Percentiles rank a stretch among this genome's conserved stretches.
Evolutionary conservation across 1,140 invertebrate species (phyloP).

Genomic region (Maconellicoccus hirsutus): DNA sequence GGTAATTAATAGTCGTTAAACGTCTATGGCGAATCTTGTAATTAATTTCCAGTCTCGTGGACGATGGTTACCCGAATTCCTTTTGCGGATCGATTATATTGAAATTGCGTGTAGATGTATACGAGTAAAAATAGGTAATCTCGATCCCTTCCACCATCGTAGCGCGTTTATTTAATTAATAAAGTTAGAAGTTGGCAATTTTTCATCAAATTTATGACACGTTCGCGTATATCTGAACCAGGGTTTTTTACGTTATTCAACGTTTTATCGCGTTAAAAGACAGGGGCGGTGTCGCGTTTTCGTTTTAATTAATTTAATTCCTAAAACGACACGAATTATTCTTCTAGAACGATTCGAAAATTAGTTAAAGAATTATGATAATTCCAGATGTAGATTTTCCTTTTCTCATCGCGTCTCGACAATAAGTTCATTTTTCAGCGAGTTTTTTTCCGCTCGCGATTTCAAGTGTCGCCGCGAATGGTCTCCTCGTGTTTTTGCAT

Average conservation of each 20-base stretch:
- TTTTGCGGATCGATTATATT: no score
- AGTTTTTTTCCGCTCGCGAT: background rate
- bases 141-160: no score
- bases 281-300: no score
- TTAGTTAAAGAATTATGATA: background rate
- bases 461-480: background rate
- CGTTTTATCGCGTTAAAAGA: no score
- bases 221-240: no score
- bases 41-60: background rate
- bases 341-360: background rate
- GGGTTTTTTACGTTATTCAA: no score
- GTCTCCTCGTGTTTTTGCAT: background rate
- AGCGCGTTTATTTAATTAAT: no score
- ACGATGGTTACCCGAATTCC: no score
- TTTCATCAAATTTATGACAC: no score
- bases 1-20: background rate
- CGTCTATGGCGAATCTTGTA: background rate
- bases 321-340: background rate
- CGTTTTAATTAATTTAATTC: background rate
- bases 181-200: no score
- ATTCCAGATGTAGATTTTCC: background rate
- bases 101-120: no score
- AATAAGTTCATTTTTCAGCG: background rate
- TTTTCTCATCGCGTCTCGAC: background rate
- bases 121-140: no score